These are phyloP conservation scores for Ophiothrix spiculata DNA, from an alignment of 35 echinoderm and acorn worm species.

Conservation along the genomic window DNA sequence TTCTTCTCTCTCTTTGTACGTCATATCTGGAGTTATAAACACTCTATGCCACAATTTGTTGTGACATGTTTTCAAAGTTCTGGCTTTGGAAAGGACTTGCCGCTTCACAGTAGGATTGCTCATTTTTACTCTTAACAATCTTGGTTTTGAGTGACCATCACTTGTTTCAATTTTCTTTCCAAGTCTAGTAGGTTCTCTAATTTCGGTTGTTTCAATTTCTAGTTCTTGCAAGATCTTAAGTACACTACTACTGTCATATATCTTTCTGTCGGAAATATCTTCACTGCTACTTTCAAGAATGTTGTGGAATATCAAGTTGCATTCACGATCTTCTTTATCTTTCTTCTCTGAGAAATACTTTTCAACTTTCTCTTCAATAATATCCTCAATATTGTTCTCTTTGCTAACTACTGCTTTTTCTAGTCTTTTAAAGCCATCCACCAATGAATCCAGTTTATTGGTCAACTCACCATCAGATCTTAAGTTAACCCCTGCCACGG, in stretches of 20 bases:
- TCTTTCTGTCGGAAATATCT: background rate
- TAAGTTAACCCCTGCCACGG: too few species aligned
- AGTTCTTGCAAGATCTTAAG: background rate
- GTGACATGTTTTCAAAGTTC: background rate
- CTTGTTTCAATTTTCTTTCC: background rate
- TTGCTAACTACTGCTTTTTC: background rate
- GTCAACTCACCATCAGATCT: too few species aligned
- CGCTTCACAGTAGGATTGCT: background rate
- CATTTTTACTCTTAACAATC: slow-evolving; percentile 7
- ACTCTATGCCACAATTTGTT: background rate
- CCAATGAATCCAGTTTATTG: background rate
- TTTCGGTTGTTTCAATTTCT: background rate
- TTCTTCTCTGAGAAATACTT: background rate
- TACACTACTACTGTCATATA: background rate
- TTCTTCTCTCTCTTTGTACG: slow-evolving; percentile 25
- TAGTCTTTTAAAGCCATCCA: background rate
- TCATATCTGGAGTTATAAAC: slow-evolving; percentile 16
- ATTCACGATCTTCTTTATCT: background rate
- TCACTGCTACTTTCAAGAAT: slow-evolving; percentile 3
- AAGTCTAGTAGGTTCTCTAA: background rate
- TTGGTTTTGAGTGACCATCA: background rate
- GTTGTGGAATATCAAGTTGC: slow-evolving; percentile 14
- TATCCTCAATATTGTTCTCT: slow-evolving; percentile 7
- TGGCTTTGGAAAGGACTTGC: slow-evolving; percentile 15
- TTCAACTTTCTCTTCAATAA: slow-evolving; percentile 8